These are phyloP conservation scores for Hermaeophaga mercurialis DNA, from an alignment of 2,888 invertebrate species.

Conservation along the genomic window DNA sequence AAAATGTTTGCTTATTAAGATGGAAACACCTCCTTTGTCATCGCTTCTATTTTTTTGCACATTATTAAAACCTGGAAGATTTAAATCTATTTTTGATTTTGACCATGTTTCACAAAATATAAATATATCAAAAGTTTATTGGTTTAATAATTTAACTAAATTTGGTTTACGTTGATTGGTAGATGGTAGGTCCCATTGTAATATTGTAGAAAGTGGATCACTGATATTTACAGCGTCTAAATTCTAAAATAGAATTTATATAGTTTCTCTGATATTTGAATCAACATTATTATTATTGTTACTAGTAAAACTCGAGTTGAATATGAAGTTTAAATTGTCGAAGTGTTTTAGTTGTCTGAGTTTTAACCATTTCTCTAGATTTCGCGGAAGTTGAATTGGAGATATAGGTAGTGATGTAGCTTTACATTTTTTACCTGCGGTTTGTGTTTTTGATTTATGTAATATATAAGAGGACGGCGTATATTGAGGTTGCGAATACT, in stretches of 20 bases:
- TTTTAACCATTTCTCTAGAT: constrained; percentile 1
- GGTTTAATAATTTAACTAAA: too few species aligned
- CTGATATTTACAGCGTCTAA: neutral
- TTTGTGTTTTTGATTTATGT: neutral
- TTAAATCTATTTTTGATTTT: too few species aligned
- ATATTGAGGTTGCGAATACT: neutral
- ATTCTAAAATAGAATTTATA: neutral
- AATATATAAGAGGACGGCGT: neutral
- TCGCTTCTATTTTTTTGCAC: too few species aligned
- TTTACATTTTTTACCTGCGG: neutral
- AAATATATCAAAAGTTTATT: neutral
- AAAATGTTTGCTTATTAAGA: too few species aligned
- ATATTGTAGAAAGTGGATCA: neutral
- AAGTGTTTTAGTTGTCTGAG: too few species aligned
- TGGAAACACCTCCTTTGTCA: too few species aligned
- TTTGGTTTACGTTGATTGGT: too few species aligned
- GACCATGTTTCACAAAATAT: neutral
- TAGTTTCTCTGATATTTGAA: neutral
- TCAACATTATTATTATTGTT: too few species aligned
- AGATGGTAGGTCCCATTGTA: too few species aligned
- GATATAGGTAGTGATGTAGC: neutral
- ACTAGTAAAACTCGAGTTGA: too few species aligned
- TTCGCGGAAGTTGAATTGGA: neutral
- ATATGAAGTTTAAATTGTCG: too few species aligned
- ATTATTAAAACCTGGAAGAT: too few species aligned